These are phyloP conservation scores for Drosophila phalerata DNA, from an alignment of 2,888 invertebrate species.

Conservation along the genomic window DNA sequence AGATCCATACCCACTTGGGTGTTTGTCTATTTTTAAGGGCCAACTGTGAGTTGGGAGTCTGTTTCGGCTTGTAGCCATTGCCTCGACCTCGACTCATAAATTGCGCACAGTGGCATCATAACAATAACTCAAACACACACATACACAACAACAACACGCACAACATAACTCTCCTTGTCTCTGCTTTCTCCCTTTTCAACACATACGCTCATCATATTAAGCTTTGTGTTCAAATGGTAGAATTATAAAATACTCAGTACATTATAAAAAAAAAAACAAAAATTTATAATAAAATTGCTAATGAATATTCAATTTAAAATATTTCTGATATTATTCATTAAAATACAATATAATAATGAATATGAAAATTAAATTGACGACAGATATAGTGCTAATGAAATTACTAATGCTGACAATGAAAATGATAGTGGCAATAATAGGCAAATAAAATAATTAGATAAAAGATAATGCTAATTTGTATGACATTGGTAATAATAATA, in stretches of 20 bases:
- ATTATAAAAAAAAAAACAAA: not conserved
- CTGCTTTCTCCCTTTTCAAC: slow-evolving; percentile 1
- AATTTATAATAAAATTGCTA: not conserved
- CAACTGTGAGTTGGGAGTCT: slow-evolving; percentile 36
- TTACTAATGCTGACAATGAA: not conserved
- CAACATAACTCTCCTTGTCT: slow-evolving; percentile 12
- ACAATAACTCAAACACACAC: slow-evolving; percentile 73
- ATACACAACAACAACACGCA: slow-evolving; percentile 14
- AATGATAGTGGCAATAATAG: not conserved
- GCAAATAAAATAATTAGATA: no score
- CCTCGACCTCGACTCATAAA: slow-evolving; percentile 75
- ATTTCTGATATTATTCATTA: not conserved
- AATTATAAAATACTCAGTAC: slow-evolving; percentile 13
- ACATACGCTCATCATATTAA: slow-evolving; percentile 12
- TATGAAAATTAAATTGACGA: no score
- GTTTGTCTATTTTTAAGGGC: slow-evolving; percentile 70
- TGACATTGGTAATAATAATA: not conserved
- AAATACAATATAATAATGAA: not conserved
- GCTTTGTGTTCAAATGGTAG: not conserved
- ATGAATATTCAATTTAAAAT: not conserved
- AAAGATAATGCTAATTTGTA: not conserved
- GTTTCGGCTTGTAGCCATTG: slow-evolving; percentile 38
- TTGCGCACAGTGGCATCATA: slow-evolving; percentile 78
- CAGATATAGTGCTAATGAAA: not conserved
- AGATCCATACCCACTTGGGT: slow-evolving; percentile 25